Conservation (phyloP, 1,140 invertebrate species). For the Drosophila funebris region DNA sequence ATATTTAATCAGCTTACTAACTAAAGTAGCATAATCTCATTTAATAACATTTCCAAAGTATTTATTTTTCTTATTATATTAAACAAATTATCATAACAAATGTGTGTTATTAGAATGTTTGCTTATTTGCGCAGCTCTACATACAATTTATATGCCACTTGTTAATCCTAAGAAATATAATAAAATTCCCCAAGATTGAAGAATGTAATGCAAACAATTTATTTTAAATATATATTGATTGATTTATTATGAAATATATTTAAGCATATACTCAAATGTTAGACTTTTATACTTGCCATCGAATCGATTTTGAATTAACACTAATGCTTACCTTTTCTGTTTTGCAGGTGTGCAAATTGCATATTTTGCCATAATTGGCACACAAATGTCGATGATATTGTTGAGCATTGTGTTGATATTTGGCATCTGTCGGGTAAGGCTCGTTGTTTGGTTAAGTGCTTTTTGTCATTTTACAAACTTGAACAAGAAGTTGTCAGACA, state of each 20-base stretch:
- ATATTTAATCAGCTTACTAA: too few species aligned
- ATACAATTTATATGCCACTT: too few species aligned
- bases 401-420: conserved; percentile 88
- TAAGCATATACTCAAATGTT: not conserved
- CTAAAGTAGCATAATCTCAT: too few species aligned
- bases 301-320: conserved; percentile 2
- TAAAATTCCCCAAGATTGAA: too few species aligned
- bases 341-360: conserved; percentile 89
- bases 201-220: too few species aligned
- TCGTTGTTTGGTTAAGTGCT: conserved; percentile 47
- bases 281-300: not conserved
- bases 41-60: too few species aligned
- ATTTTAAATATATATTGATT: too few species aligned
- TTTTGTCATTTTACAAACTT: conserved; percentile 45
- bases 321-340: not conserved
- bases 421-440: conserved; percentile 89
- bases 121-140: too few species aligned
- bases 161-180: too few species aligned
- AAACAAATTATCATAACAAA: too few species aligned
- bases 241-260: not conserved
- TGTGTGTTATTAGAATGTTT: too few species aligned
- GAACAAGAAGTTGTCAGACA: conserved; percentile 20
- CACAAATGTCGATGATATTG: conserved; percentile 89
- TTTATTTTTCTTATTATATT: too few species aligned
- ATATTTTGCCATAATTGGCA: conserved; percentile 89